These are phyloP conservation scores for Drosophila navojoa DNA, from an alignment of 1,140 invertebrate genomes.

Conservation along the genomic window DNA sequence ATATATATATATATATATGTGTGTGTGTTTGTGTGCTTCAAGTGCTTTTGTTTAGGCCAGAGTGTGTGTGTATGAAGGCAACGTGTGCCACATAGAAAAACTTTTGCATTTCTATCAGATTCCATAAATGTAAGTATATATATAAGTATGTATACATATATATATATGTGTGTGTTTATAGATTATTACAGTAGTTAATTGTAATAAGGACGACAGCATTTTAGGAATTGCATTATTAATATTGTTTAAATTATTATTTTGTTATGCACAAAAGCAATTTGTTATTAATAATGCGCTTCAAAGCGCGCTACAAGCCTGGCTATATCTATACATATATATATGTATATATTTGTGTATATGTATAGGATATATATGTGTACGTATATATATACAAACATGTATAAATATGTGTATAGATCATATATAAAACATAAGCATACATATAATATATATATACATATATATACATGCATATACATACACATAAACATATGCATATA, in stretches of 20 bases:
- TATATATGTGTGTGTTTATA: slow-evolving; percentile 44
- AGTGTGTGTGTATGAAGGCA: slow-evolving; percentile 41
- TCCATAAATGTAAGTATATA: slow-evolving; percentile 4
- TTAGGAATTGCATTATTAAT: slow-evolving; percentile 68
- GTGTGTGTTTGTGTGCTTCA: slow-evolving; percentile 25
- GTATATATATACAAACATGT: slow-evolving; percentile 8
- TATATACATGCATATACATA: slow-evolving; percentile 6
- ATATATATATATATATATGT: slow-evolving; percentile 4
- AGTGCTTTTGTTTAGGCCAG: slow-evolving; percentile 35
- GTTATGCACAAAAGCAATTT: slow-evolving; percentile 68
- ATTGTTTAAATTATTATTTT: slow-evolving; percentile 16
- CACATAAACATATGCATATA: slow-evolving; percentile 4
- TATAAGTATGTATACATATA: slow-evolving; percentile 35
- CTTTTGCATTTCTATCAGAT: slow-evolving; percentile 4
- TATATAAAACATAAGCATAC: slow-evolving; percentile 19
- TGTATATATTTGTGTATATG: slow-evolving; percentile 3
- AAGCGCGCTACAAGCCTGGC: slow-evolving; percentile 9
- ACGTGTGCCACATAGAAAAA: slow-evolving; percentile 23
- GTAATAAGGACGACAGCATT: slow-evolving; percentile 79
- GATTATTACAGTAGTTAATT: slow-evolving; percentile 64
- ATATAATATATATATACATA: slow-evolving; percentile 9
- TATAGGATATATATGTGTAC: slow-evolving; percentile 14
- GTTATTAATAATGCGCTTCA: slow-evolving; percentile 51
- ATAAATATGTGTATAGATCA: slow-evolving; percentile 2
- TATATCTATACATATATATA: slow-evolving; percentile 22